Evolutionary conservation across 2,888 invertebrate genomes (phyloP).

Genomic region (Synanthedon myopaeformis): DNA sequence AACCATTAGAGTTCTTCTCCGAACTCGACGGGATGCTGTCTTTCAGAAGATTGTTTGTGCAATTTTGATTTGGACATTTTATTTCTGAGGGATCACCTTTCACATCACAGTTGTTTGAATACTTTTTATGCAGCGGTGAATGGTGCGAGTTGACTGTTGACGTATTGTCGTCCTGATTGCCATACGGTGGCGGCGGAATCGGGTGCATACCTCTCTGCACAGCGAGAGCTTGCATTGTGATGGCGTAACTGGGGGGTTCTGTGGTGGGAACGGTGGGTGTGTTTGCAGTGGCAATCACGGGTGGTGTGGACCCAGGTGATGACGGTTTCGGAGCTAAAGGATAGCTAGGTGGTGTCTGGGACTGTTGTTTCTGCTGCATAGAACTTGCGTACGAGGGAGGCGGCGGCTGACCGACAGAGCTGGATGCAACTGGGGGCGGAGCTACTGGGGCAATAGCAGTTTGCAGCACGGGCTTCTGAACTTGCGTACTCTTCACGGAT

Average conservation of each 20-base stretch:
- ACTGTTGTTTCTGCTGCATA: conserved; percentile 80
- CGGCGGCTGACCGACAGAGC: conserved; percentile 71
- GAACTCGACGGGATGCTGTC: conserved; percentile 72
- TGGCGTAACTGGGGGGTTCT: conserved; percentile 93
- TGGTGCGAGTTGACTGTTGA: conserved; percentile 58
- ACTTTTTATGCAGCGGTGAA: conserved; percentile 78
- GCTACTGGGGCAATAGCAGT: conserved; percentile 94
- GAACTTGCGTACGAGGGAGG: conserved; percentile 87
- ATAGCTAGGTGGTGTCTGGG: conserved; percentile 60
- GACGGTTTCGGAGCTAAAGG: conserved; percentile 64
- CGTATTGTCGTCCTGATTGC: conserved; percentile 48
- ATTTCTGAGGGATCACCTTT: conserved; percentile 67
- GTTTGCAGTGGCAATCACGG: conserved; percentile 42
- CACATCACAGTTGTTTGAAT: conserved; percentile 67
- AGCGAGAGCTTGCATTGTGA: conserved; percentile 87
- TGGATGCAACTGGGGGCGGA: conserved; percentile 68
- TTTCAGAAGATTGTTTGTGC: conserved; percentile 55
- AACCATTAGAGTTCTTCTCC: conserved; percentile 65
- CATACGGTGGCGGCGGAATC: conserved; percentile 78
- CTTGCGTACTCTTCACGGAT: conserved; percentile 95
- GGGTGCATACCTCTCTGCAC: conserved; percentile 77
- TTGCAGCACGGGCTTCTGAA: conserved; percentile 93
- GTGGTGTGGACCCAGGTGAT: conserved; percentile 63
- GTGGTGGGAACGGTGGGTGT: conserved; percentile 78
- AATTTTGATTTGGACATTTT: conserved; percentile 64